phyloP scores from a whole-genome alignment of 2,888 invertebrate genomes.

The Deilephila porcellus region DNA sequence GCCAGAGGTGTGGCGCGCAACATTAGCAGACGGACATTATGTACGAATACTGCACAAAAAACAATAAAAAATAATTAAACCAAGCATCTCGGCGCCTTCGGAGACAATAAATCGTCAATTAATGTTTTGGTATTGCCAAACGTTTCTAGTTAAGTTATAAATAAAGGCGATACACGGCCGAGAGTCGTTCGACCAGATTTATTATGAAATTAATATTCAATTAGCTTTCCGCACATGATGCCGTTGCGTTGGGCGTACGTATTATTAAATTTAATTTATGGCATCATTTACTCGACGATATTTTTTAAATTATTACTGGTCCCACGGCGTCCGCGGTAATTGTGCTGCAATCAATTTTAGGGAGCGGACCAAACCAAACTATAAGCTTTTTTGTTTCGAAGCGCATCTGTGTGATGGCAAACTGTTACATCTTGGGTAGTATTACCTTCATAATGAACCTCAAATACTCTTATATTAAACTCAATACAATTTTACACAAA shows the following conservation, averaged over 20 bases:
- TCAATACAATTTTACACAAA: neutral
- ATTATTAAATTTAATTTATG: conserved; percentile 83
- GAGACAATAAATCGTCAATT: conserved; percentile 55
- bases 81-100: conserved; percentile 36
- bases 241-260: conserved; percentile 78
- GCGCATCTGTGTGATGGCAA: conserved; percentile 34
- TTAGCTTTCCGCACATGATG: conserved; percentile 84
- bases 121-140: conserved; percentile 54
- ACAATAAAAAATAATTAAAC: conserved; percentile 37
- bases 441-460: conserved; percentile 6
- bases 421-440: conserved; percentile 13
- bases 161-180: conserved; percentile 62
- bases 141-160: conserved; percentile 71
- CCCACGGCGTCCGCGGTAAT: conserved; percentile 70
- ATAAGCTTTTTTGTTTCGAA: conserved; percentile 31
- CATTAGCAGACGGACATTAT: conserved; percentile 60
- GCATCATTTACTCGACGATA: conserved; percentile 82
- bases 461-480: neutral
- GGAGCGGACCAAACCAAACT: conserved; percentile 50
- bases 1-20: conserved; percentile 70
- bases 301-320: conserved; percentile 80
- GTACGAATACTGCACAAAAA: conserved; percentile 39
- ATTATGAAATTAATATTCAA: conserved; percentile 84
- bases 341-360: conserved; percentile 65
- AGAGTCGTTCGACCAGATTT: conserved; percentile 79